Conservation (phyloP, 2,113 vertebrate genomes). For the Excalfactoria chinensis region DNA sequence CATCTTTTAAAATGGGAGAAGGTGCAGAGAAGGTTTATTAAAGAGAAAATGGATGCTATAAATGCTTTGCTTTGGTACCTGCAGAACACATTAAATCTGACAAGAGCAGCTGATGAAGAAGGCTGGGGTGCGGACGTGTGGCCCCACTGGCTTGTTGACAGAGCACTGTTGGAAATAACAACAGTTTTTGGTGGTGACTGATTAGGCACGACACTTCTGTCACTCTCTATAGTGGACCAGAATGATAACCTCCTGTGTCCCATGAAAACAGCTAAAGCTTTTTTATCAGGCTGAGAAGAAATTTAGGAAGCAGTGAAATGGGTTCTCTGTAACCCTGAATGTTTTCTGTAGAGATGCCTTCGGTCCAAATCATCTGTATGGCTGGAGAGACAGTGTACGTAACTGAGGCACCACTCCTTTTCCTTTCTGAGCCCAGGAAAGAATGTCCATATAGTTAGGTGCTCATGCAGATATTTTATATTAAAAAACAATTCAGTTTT, state of each 20-base stretch:
- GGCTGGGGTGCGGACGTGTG: neutral
- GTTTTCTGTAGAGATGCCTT: neutral
- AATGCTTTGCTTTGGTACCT: neutral
- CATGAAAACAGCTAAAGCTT: neutral
- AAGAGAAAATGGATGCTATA: neutral
- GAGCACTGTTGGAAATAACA: conserved; percentile 18
- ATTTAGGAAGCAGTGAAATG: neutral
- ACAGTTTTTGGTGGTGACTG: conserved; percentile 22
- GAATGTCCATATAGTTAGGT: neutral
- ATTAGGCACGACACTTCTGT: conserved; percentile 60
- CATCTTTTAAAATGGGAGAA: neutral
- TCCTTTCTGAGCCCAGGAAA: neutral
- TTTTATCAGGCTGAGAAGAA: neutral
- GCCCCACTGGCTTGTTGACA: conserved; percentile 1
- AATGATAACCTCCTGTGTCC: conserved; percentile 46
- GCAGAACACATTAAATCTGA: neutral
- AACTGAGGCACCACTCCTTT: neutral
- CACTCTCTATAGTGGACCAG: conserved; percentile 50
- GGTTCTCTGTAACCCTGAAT: neutral
- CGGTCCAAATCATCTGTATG: neutral
- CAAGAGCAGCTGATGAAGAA: neutral
- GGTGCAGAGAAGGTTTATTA: neutral
- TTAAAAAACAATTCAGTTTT: no score
- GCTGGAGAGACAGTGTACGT: accelerated
- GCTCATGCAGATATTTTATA: neutral